Evolutionary conservation across 2,888 invertebrate genomes (phyloP).

Genomic region (Sinodicranocentrus sp.): DNA sequence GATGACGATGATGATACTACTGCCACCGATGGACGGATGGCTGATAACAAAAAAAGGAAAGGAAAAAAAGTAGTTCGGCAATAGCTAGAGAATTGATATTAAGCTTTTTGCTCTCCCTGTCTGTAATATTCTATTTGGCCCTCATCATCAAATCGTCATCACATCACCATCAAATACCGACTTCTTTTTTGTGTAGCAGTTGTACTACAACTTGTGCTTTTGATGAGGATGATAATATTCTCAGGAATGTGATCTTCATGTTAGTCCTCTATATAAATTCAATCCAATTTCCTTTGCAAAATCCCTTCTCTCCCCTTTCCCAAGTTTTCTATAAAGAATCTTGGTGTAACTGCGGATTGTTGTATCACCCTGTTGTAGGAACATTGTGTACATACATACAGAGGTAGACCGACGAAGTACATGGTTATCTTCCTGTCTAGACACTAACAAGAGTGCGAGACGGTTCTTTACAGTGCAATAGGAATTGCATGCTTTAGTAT

Average conservation of each 20-base stretch:
- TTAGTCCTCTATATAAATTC: constrained; percentile 57
- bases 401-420: too few species aligned
- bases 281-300: constrained; percentile 66
- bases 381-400: too few species aligned
- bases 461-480: too few species aligned
- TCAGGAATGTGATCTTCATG: constrained; percentile 52
- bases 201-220: constrained; percentile 25
- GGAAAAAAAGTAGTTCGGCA: constrained; percentile 32
- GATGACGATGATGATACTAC: constrained; percentile 39
- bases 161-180: constrained; percentile 38
- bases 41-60: constrained; percentile 31
- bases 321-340: too few species aligned
- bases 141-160: constrained; percentile 64
- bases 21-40: constrained; percentile 20
- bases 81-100: constrained; percentile 51
- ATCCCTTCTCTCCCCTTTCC: constrained; percentile 46
- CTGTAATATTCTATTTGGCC: constrained; percentile 27
- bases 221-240: constrained; percentile 45
- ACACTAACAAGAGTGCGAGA: too few species aligned
- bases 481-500: too few species aligned
- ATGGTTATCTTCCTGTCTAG: too few species aligned
- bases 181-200: too few species aligned
- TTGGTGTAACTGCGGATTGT: too few species aligned
- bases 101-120: constrained; percentile 37
- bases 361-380: too few species aligned